Evolutionary conservation across 1,140 invertebrate species (phyloP).

Genomic region (Drosophila sucinea): DNA sequence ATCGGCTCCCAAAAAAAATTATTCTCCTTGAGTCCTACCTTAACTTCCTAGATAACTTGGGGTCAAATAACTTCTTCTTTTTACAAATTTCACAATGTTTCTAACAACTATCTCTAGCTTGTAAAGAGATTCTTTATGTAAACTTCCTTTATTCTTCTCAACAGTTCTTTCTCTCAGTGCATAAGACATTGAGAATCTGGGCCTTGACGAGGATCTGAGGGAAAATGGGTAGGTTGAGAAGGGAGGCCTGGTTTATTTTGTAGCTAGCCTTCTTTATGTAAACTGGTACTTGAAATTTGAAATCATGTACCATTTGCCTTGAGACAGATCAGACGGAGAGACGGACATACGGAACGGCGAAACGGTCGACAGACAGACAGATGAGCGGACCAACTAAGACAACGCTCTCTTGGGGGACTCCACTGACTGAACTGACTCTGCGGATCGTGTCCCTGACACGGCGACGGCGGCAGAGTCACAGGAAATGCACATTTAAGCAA

Average conservation of each 20-base stretch:
- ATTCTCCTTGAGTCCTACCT: no score
- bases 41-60: no score
- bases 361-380: not conserved
- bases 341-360: not conserved
- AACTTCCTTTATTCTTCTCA: no score
- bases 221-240: slow-evolving; percentile 22
- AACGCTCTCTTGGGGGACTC: slow-evolving; percentile 1
- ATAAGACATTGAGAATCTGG: slow-evolving; percentile 10
- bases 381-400: slow-evolving; percentile 9
- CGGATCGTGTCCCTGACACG: slow-evolving; percentile 73
- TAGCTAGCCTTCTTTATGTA: slow-evolving; percentile 70
- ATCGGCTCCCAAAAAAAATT: no score
- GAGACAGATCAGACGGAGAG: slow-evolving; percentile 51
- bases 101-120: no score
- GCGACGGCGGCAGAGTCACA: slow-evolving; percentile 55
- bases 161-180: not conserved
- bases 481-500: slow-evolving; percentile 78
- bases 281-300: slow-evolving; percentile 82
- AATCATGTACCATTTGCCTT: slow-evolving; percentile 82
- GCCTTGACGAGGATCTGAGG: slow-evolving; percentile 1
- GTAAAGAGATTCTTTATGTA: no score
- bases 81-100: no score
- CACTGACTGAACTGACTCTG: slow-evolving; percentile 26
- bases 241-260: slow-evolving; percentile 35
- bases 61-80: no score